phyloP scores from a whole-genome alignment of 2,888 invertebrate genomes.

The Lordiphosa fenestrarum region DNA sequence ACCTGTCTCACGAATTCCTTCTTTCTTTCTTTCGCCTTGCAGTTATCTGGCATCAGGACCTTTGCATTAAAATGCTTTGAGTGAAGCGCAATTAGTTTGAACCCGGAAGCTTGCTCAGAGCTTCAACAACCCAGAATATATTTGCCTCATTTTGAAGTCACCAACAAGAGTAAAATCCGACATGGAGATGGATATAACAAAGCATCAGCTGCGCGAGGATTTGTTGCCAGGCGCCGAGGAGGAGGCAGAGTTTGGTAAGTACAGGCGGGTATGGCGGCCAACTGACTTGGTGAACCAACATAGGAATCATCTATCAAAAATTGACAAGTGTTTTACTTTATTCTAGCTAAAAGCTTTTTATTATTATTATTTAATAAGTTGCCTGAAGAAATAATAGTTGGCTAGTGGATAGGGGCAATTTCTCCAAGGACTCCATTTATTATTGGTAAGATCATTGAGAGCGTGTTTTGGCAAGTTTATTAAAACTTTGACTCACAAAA shows the following conservation, averaged over 20 bases:
- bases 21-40: slow-evolving; percentile 19
- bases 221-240: slow-evolving; percentile 63
- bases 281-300: slow-evolving; percentile 5
- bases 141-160: slow-evolving; percentile 14
- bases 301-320: slow-evolving; percentile 30
- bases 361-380: slow-evolving; percentile 18
- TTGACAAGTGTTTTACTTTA: too few species aligned
- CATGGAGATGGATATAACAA: slow-evolving; percentile 50
- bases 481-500: too few species aligned
- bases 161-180: slow-evolving; percentile 8
- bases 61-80: slow-evolving; percentile 45
- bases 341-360: too few species aligned
- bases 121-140: slow-evolving; percentile 1
- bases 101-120: slow-evolving; percentile 22
- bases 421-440: too few species aligned
- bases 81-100: slow-evolving; percentile 17
- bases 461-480: too few species aligned
- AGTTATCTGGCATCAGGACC: slow-evolving; percentile 17
- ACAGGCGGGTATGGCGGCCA: not conserved
- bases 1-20: too few species aligned
- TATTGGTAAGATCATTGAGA: too few species aligned
- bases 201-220: slow-evolving; percentile 45
- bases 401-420: not conserved
- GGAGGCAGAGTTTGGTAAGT: slow-evolving; percentile 79
- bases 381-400: not conserved